A percentile compares a stretch with the other conserved stretches of the same genome.
phyloP scores from a whole-genome alignment of 2,797 vertebrate genomes.

The Enteromius argenteus region DNA sequence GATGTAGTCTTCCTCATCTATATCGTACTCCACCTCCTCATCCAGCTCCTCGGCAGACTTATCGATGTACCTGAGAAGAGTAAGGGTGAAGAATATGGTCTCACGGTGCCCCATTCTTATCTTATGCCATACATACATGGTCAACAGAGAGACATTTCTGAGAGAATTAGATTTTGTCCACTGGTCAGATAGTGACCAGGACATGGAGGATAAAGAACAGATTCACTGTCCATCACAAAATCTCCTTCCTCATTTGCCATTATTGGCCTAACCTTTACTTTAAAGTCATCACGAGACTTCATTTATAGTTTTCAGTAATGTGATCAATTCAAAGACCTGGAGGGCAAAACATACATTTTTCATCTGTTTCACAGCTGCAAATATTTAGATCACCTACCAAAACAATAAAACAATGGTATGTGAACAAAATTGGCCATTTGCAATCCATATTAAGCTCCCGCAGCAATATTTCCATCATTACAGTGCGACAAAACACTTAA shows the following conservation, averaged over 20 bases:
- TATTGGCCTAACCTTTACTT: neutral
- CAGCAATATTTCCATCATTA: no score
- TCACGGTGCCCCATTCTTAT: neutral
- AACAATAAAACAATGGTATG: no score
- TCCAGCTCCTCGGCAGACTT: conserved; percentile 98
- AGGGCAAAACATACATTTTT: no score
- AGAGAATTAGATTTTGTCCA: neutral
- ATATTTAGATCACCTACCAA: no score
- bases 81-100: neutral
- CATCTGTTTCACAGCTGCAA: no score
- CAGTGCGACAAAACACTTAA: no score
- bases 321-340: no score
- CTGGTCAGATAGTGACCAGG: neutral
- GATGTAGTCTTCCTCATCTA: conserved; percentile 98
- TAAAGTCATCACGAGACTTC: no score
- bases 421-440: no score
- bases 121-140: neutral
- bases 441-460: no score
- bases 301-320: no score
- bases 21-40: conserved; percentile 98
- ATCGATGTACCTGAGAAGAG: conserved; percentile 89
- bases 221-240: neutral
- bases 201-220: neutral
- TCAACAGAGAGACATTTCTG: neutral
- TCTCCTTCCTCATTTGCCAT: neutral